Evolutionary conservation across 2,797 vertebrate species (phyloP).

Genomic region (Manis javanica): DNA sequence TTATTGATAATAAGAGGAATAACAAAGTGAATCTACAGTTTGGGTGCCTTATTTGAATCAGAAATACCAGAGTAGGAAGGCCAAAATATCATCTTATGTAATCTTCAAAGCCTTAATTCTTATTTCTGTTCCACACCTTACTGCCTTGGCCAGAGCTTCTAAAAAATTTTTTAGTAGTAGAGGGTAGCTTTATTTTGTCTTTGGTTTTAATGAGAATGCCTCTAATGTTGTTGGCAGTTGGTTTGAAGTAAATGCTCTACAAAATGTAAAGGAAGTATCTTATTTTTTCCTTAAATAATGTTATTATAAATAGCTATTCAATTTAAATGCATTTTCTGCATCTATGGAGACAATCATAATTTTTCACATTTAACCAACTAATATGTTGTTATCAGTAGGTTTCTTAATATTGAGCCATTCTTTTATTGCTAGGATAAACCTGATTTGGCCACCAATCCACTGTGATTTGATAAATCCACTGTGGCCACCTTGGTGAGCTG

Average conservation of each 20-base stretch:
- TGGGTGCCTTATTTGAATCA: not conserved
- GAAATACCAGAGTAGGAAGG: not conserved
- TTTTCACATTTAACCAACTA: conserved; percentile 23
- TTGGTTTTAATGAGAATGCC: not conserved
- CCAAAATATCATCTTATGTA: not conserved
- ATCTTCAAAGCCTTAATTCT: not conserved
- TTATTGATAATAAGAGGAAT: not conserved
- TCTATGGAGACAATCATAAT: not conserved
- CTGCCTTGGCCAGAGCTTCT: not conserved
- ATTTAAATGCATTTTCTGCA: conserved; percentile 6
- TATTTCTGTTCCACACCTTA: not conserved
- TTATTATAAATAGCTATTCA: conserved; percentile 26
- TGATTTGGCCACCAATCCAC: not conserved
- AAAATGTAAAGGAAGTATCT: not conserved
- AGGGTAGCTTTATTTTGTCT: not conserved
- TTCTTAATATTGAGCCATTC: not conserved
- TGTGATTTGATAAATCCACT: too few species aligned
- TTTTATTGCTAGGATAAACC: not conserved
- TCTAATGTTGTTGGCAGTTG: not conserved
- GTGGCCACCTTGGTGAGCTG: not conserved
- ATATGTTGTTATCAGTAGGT: not conserved
- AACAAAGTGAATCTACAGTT: not conserved
- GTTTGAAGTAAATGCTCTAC: not conserved
- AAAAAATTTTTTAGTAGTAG: not conserved
- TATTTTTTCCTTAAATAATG: not conserved